Conservation (phyloP, 2,888 invertebrate species). For the Dynastes grantii region DNA sequence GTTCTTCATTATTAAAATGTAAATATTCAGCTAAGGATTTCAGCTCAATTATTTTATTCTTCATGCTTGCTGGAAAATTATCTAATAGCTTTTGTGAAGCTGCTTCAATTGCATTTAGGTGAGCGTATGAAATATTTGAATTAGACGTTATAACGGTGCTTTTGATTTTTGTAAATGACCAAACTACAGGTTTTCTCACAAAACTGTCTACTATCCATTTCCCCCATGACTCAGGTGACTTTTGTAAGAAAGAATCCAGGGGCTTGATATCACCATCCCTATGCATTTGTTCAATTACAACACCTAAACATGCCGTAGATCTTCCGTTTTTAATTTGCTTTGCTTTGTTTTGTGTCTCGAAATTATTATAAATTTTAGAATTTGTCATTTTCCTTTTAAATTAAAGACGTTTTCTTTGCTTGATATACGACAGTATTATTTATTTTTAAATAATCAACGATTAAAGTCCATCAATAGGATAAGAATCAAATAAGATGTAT, state of each 20-base stretch:
- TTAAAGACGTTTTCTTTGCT: no score
- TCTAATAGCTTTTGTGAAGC: constrained; percentile 74
- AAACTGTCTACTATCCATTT: constrained; percentile 75
- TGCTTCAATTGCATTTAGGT: constrained; percentile 68
- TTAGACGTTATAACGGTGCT: constrained; percentile 64
- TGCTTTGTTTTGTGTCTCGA: no score
- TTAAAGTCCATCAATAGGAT: no score
- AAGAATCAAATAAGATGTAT: no score
- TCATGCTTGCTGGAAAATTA: constrained; percentile 71
- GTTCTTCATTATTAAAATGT: constrained; percentile 64
- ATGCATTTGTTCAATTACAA: constrained; percentile 73
- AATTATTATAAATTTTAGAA: no score
- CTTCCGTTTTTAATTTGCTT: constrained; percentile 73
- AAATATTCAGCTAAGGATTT: constrained; percentile 65
- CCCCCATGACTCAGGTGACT: constrained; percentile 72
- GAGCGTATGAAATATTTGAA: constrained; percentile 64
- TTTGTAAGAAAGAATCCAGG: constrained; percentile 69
- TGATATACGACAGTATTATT: no score
- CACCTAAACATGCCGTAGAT: constrained; percentile 77
- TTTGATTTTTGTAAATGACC: constrained; percentile 74
- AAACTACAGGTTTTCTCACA: constrained; percentile 73
- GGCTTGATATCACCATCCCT: constrained; percentile 64
- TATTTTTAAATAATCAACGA: no score
- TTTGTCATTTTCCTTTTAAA: no score
- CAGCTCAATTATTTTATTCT: constrained; percentile 67